These are phyloP conservation scores for Lutra lutra DNA, from an alignment of 2,797 vertebrate genomes.

Conservation along the genomic window DNA sequence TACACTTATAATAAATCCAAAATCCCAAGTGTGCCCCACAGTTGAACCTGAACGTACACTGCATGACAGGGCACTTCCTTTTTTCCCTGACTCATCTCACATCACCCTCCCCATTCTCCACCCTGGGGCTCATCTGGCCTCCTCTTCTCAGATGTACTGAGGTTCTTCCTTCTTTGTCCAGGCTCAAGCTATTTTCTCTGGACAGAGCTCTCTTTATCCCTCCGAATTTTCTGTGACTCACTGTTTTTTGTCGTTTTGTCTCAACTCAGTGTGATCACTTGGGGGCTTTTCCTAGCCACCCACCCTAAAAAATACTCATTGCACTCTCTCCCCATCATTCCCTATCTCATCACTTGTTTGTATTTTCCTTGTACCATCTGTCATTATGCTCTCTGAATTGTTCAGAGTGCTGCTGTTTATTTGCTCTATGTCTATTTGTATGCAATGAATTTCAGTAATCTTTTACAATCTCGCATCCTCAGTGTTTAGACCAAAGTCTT, in stretches of 20 bases:
- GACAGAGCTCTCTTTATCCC: not conserved
- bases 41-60: not conserved
- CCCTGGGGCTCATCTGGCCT: not conserved
- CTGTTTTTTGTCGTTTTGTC: not conserved
- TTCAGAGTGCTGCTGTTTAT: not conserved
- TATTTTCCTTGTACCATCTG: not conserved
- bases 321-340: not conserved
- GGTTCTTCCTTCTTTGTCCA: not conserved
- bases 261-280: not conserved
- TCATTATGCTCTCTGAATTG: not conserved
- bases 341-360: not conserved
- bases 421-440: not conserved
- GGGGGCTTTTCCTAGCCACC: not conserved
- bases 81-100: not conserved
- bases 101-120: accelerated
- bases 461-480: not conserved
- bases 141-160: not conserved
- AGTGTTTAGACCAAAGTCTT: not conserved
- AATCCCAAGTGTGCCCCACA: not conserved
- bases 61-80: not conserved
- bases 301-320: not conserved
- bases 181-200: not conserved
- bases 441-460: not conserved
- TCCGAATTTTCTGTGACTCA: not conserved
- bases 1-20: not conserved